Percentiles rank a stretch among this genome's conserved stretches.
Evolutionary conservation across 2,113 vertebrate species (phyloP).

Genomic region (Dicentrarchus labrax): DNA sequence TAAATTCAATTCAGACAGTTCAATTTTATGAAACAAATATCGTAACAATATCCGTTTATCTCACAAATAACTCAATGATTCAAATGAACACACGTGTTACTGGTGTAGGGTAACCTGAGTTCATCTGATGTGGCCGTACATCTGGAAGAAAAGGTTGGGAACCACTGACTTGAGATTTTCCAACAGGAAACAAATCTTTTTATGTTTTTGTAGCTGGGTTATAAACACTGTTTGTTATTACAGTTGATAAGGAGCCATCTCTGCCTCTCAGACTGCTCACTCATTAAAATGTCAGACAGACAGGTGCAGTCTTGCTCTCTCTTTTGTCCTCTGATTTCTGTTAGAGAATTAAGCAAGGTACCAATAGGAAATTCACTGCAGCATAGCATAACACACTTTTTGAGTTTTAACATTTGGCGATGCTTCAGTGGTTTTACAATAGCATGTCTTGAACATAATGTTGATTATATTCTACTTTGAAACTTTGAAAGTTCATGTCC

Average conservation of each 20-base stretch:
- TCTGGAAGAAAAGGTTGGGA: not conserved
- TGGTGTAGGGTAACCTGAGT: not conserved
- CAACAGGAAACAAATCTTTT: not conserved
- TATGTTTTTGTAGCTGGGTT: not conserved
- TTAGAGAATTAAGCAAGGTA: constrained; percentile 17
- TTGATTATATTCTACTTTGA: constrained; percentile 39
- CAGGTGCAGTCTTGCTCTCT: constrained; percentile 38
- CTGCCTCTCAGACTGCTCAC: constrained; percentile 6
- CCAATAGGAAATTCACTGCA: constrained; percentile 18
- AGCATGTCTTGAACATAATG: constrained; percentile 27
- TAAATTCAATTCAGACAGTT: too few relatives aligned
- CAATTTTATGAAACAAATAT: not conserved
- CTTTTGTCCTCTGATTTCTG: constrained; percentile 38
- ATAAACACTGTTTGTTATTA: constrained; percentile 30
- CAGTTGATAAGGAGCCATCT: constrained; percentile 30
- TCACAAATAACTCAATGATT: not conserved
- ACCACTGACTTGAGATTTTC: not conserved
- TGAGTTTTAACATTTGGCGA: constrained; percentile 37
- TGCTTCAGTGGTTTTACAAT: constrained; percentile 27
- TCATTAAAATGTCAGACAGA: constrained; percentile 53
- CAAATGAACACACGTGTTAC: not conserved
- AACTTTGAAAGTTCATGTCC: constrained; percentile 48
- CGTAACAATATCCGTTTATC: not conserved
- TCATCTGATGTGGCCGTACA: not conserved
- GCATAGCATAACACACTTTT: constrained; percentile 13